A percentile compares a stretch with the other conserved stretches of the same genome.
These are phyloP conservation scores for Zalophus californianus DNA, from an alignment of 2,797 vertebrate species.

Conservation along the genomic window DNA sequence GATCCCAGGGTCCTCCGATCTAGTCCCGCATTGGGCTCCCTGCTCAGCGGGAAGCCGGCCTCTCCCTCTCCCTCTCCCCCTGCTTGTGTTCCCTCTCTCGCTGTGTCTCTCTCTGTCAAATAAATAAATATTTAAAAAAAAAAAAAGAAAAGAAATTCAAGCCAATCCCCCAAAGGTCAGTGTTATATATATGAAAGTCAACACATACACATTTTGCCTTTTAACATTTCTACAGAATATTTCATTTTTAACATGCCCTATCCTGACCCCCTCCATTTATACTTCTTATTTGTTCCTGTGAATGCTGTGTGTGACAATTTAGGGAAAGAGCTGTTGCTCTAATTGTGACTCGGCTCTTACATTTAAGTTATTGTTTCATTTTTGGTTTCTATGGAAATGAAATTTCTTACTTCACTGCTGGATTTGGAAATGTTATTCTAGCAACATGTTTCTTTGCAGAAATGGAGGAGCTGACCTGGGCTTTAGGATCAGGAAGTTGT, in stretches of 20 bases:
- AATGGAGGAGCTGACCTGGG: background rate
- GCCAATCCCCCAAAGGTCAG: background rate
- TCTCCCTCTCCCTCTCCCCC: too few species aligned
- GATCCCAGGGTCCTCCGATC: too few species aligned
- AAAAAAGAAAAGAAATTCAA: background rate
- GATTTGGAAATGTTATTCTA: conserved; percentile 42
- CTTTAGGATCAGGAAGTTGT: background rate
- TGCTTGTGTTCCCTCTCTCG: too few species aligned
- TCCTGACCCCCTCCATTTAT: background rate
- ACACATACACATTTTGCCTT: background rate
- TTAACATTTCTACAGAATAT: background rate
- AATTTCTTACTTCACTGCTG: conserved; percentile 20
- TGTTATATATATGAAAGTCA: background rate
- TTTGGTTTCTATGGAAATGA: conserved; percentile 59
- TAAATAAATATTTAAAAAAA: too few species aligned
- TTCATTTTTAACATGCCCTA: background rate
- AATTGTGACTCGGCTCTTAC: background rate
- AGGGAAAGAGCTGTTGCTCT: background rate
- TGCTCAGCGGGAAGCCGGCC: too few species aligned
- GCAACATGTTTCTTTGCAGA: background rate
- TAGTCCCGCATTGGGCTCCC: too few species aligned
- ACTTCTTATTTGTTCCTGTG: background rate
- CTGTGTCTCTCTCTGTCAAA: too few species aligned
- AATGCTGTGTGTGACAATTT: background rate
- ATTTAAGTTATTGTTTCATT: background rate